A percentile compares a stretch with the other conserved stretches of the same genome.
These are phyloP conservation scores for Podabrus alpinus DNA, from an alignment of 2,888 invertebrate genomes.

Conservation along the genomic window DNA sequence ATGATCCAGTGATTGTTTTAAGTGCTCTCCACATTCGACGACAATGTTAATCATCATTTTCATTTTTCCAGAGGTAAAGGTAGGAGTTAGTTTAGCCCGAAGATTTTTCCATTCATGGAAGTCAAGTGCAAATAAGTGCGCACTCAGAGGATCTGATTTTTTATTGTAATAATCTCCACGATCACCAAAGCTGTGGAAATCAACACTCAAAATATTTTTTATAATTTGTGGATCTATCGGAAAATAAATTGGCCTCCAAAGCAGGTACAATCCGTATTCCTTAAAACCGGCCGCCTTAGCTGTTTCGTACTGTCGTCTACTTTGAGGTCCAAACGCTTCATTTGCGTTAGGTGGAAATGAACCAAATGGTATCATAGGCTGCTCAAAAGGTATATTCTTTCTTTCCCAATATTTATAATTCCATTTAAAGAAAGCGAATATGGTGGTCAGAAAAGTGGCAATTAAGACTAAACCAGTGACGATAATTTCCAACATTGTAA, in stretches of 20 bases:
- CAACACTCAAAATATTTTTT: background rate
- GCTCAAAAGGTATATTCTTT: constrained; percentile 35
- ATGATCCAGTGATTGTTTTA: constrained; percentile 18
- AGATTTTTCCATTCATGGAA: background rate
- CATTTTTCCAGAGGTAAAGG: constrained; percentile 35
- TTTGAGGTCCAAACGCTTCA: constrained; percentile 17
- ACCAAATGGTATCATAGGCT: constrained; percentile 44
- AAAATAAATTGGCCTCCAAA: background rate
- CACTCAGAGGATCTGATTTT: background rate
- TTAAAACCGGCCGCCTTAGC: background rate
- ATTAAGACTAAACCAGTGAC: background rate
- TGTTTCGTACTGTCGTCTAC: constrained; percentile 5
- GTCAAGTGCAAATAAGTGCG: background rate
- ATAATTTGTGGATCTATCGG: background rate
- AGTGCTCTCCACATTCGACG: constrained; percentile 10
- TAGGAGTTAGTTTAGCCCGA: constrained; percentile 30
- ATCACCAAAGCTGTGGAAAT: background rate
- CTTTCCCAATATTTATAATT: constrained; percentile 42
- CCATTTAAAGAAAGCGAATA: constrained; percentile 28
- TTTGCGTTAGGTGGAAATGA: constrained; percentile 25
- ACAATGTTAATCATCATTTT: constrained; percentile 32
- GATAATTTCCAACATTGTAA: background rate
- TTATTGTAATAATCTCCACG: background rate
- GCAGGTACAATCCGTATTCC: background rate
- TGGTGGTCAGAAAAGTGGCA: background rate